phyloP scores from a whole-genome alignment of 2,113 vertebrate species.

The Macrotus californicus region DNA sequence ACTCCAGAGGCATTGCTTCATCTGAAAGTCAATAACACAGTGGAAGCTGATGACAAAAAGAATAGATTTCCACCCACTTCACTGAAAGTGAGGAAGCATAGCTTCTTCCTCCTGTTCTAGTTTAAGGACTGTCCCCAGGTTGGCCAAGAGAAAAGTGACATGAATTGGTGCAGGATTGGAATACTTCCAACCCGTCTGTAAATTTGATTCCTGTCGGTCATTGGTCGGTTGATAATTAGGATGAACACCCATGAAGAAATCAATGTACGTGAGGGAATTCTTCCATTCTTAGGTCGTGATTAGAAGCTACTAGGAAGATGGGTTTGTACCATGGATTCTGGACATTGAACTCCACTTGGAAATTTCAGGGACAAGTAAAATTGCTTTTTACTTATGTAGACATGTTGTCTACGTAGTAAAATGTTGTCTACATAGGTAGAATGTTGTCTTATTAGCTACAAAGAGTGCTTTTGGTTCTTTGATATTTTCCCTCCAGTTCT shows the following conservation, averaged over 20 bases:
- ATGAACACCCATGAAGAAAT: not conserved
- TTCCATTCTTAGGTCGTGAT: not conserved
- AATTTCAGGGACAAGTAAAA: not conserved
- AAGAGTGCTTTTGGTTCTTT: not conserved
- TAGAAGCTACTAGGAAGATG: not conserved
- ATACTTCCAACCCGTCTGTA: not conserved
- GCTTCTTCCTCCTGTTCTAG: constrained; percentile 29
- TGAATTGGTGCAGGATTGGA: not conserved
- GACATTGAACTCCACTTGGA: not conserved
- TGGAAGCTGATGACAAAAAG: constrained; percentile 17
- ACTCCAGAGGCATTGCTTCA: constrained; percentile 18
- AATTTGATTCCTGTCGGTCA: not conserved
- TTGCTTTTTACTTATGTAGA: too few species aligned
- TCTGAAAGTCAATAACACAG: constrained; percentile 50
- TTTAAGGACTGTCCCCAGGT: not conserved
- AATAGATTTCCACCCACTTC: constrained; percentile 32
- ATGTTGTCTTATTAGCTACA: not conserved
- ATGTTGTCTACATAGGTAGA: not conserved
- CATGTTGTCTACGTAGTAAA: too few species aligned
- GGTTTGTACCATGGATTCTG: not conserved
- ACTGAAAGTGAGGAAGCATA: constrained; percentile 2
- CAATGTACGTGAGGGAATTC: not conserved
- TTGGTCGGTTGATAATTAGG: not conserved
- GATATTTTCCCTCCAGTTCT: not conserved
- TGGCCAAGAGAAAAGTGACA: not conserved